phyloP scores from a whole-genome alignment of 2,113 vertebrate genomes.

The Cromileptes altivelis region DNA sequence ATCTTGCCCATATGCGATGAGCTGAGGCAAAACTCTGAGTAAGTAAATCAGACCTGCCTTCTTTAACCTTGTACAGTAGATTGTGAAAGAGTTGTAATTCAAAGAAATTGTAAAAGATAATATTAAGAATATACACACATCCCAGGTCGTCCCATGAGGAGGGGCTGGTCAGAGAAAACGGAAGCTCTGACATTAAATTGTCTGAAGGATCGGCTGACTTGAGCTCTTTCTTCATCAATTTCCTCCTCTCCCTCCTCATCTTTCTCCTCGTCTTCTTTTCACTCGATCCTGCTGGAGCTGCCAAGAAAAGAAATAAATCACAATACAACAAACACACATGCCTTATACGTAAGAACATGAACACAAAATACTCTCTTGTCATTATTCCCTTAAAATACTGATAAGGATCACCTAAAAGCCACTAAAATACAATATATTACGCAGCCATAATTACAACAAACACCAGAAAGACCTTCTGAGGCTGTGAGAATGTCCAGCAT shows the following conservation, averaged over 20 bases:
- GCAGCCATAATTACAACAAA: no score
- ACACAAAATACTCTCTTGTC: neutral
- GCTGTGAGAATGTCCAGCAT: no score
- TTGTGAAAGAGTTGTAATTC: neutral
- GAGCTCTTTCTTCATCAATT: slow-evolving; percentile 62
- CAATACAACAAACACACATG: neutral
- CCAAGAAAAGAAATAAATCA: neutral
- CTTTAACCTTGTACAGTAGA: no score
- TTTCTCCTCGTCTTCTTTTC: slow-evolving; percentile 66
- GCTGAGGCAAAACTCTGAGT: no score
- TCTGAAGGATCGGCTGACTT: slow-evolving; percentile 19
- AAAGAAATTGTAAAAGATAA: neutral
- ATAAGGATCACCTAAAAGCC: neutral
- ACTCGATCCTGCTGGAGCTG: slow-evolving; percentile 43
- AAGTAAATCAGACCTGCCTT: no score
- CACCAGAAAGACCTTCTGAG: no score
- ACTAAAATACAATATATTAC: no score
- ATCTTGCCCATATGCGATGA: no score
- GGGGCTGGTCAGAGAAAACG: slow-evolving; percentile 86
- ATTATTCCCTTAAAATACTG: neutral
- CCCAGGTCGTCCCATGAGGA: slow-evolving; percentile 85
- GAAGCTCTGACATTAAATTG: slow-evolving; percentile 86
- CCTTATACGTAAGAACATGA: neutral
- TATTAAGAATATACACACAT: slow-evolving; percentile 49
- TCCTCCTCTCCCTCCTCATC: slow-evolving; percentile 65